Evolutionary conservation across 2,888 invertebrate genomes (phyloP).

Genomic region (Spicauda simplicius): DNA sequence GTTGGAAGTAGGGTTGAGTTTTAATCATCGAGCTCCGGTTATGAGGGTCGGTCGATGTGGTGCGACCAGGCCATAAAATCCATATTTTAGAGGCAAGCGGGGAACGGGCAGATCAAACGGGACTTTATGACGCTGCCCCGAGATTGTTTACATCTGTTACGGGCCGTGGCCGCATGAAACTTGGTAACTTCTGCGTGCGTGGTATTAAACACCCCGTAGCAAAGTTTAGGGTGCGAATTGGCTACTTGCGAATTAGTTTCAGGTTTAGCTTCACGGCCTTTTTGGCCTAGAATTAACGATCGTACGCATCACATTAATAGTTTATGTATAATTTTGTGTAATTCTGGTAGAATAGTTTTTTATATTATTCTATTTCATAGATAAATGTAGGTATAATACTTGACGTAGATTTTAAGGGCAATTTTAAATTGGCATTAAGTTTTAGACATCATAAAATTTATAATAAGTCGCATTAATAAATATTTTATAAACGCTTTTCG

Average conservation of each 20-base stretch:
- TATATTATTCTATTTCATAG: too few species aligned
- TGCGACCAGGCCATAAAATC: constrained; percentile 79
- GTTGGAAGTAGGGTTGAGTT: constrained; percentile 33
- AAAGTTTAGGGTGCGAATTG: constrained; percentile 34
- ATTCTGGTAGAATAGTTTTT: too few species aligned
- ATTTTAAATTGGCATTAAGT: too few species aligned
- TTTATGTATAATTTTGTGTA: neutral
- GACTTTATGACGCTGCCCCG: constrained; percentile 78
- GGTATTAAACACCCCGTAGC: constrained; percentile 53
- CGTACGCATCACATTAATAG: neutral
- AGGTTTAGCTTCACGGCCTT: neutral
- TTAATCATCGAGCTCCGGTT: constrained; percentile 49
- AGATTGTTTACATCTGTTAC: constrained; percentile 84
- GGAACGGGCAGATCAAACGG: constrained; percentile 77
- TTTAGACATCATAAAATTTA: too few species aligned
- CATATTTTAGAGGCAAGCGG: constrained; percentile 77
- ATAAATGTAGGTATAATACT: too few species aligned
- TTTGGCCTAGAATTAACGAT: neutral
- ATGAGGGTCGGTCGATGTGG: constrained; percentile 76
- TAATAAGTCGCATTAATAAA: too few species aligned
- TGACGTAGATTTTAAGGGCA: too few species aligned
- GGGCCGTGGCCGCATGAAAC: constrained; percentile 72
- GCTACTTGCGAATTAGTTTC: constrained; percentile 22
- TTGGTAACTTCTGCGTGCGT: constrained; percentile 76
- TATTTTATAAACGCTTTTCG: too few species aligned